Evolutionary conservation across 2,113 vertebrate genomes (phyloP), one percentile per base, ranked within the genome.

Genomic region (Candoia aspera): DNA sequence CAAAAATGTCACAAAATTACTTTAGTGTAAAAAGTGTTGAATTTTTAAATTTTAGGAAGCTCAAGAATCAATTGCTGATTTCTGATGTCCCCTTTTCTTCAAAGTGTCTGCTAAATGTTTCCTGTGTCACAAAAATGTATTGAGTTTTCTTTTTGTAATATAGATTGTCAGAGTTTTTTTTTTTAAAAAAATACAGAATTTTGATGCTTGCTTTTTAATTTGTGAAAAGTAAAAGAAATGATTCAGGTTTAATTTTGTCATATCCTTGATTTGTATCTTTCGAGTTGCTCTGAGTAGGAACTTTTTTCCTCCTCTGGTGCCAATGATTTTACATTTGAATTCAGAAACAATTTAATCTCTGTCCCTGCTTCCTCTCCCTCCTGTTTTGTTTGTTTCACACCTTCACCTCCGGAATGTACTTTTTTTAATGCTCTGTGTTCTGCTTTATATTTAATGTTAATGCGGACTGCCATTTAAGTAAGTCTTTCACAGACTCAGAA

Each of bases 41-140:
- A 24, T 24, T 24, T 24, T 21, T 24, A 21, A 17, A 60, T 21
- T 60, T 24, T 60, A 60, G 59, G 59, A 60, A 60, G 17, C 59
- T 21, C 59, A 17, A 60, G 59, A 60, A 21, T 60, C 59, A 60
- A 21, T 6, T 93, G 91, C 91, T 96, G 93, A 3, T 97, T 92
- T 87, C 60, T 4, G 68, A 96, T 86, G 83, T 2, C 57, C 96
- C 96, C 96, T 79, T 88, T 87, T 97, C 97, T 93, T 95, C 93
- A 86, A 94, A 96, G 91, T 90, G 90, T 0, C 88, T 95, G 87
- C 94, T 62, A 96, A 93, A 94, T 90, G 94, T 94, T 96, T 93
- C 93, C 94, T 60, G 88, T 97, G 97, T 94, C 94, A 87, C 96
- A 96, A 97, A 97, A 94, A 94, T 94, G 96, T 96, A 89, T 53